Conservation (phyloP, 2,113 vertebrate species). For the Accipiter virgatus region DNA sequence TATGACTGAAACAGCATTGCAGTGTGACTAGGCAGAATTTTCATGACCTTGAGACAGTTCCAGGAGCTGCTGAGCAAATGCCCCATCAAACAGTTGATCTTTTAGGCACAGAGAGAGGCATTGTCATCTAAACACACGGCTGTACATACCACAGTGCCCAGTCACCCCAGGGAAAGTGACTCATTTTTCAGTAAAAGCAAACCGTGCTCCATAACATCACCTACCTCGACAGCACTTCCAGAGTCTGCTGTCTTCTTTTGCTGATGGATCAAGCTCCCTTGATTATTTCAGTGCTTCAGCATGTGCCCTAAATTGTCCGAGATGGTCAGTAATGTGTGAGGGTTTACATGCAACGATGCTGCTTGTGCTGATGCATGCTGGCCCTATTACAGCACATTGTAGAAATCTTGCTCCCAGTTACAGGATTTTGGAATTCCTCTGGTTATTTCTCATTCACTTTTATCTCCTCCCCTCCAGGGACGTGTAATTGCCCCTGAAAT, state of each 20-base stretch:
- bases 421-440: neutral
- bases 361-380: neutral
- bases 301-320: neutral
- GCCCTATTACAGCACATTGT: neutral
- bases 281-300: neutral
- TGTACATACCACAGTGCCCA: neutral
- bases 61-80: neutral
- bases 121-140: neutral
- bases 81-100: neutral
- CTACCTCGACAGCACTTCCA: neutral
- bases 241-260: neutral
- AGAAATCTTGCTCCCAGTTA: neutral
- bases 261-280: neutral
- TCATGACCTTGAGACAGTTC: neutral
- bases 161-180: neutral
- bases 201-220: neutral
- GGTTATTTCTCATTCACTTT: neutral
- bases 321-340: neutral
- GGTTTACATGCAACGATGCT: neutral
- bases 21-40: neutral
- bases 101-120: neutral
- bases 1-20: neutral
- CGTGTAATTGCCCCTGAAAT: neutral
- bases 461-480: neutral
- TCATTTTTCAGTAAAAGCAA: neutral